phyloP scores from a whole-genome alignment of 2,888 invertebrate genomes.

The Pammene aurita region DNA sequence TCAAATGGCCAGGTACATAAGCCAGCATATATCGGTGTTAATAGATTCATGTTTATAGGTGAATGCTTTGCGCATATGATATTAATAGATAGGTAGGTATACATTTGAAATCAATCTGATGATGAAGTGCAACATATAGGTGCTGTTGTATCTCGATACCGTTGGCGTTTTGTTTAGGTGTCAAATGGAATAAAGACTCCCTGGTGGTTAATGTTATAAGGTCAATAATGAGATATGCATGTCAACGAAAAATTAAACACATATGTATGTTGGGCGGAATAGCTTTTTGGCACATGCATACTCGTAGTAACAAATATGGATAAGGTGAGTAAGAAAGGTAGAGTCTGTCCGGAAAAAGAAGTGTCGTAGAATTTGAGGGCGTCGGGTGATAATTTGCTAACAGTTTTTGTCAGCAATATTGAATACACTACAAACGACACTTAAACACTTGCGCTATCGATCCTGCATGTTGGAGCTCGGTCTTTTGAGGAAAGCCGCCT shows the following conservation, averaged over 20 bases:
- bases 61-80: slow-evolving; percentile 44
- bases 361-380: too few relatives aligned
- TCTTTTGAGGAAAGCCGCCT: too few relatives aligned
- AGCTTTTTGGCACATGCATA: too few relatives aligned
- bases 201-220: neutral
- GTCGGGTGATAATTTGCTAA: too few relatives aligned
- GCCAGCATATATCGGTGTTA: slow-evolving; percentile 63
- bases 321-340: too few relatives aligned
- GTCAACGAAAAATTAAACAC: neutral
- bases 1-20: slow-evolving; percentile 52
- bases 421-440: too few relatives aligned
- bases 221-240: neutral
- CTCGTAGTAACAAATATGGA: too few relatives aligned
- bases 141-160: slow-evolving; percentile 3
- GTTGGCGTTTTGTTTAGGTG: neutral
- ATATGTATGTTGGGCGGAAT: too few relatives aligned
- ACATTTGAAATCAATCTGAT: neutral
- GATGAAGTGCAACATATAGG: neutral
- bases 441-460: too few relatives aligned
- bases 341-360: too few relatives aligned
- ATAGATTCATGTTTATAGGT: slow-evolving; percentile 69
- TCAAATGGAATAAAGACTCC: neutral
- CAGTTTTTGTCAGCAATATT: too few relatives aligned
- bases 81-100: slow-evolving; percentile 16
- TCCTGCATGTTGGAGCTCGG: too few relatives aligned